Conservation (phyloP, 2,888 invertebrate genomes). For the Nephrotoma appendiculata region DNA sequence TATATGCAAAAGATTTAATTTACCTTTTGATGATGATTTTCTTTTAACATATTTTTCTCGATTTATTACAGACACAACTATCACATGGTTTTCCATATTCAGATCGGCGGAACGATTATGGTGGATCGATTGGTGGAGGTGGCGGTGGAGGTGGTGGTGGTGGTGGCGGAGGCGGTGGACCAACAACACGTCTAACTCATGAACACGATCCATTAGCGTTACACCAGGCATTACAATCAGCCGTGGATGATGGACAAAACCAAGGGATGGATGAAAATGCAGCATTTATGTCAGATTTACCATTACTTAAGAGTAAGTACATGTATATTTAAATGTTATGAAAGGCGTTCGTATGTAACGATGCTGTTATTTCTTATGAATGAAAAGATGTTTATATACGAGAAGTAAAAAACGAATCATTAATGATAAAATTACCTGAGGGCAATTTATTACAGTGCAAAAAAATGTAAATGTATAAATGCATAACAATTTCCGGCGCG, state of each 20-base stretch:
- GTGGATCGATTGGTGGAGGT: slow-evolving; percentile 43
- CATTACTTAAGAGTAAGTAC: slow-evolving; percentile 76
- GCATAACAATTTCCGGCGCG: background rate
- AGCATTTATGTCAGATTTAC: slow-evolving; percentile 80
- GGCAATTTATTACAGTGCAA: background rate
- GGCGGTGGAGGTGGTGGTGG: slow-evolving; percentile 39
- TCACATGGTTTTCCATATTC: slow-evolving; percentile 47
- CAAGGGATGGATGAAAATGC: slow-evolving; percentile 74
- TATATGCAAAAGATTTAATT: background rate
- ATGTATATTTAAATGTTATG: background rate
- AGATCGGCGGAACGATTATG: slow-evolving; percentile 39
- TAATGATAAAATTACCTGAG: background rate
- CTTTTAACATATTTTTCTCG: slow-evolving; percentile 3
- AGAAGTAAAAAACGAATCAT: background rate
- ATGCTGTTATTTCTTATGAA: background rate
- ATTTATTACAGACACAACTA: slow-evolving; percentile 32
- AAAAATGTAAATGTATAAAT: background rate
- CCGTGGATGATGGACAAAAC: slow-evolving; percentile 48
- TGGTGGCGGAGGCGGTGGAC: slow-evolving; percentile 38
- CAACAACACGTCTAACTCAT: slow-evolving; percentile 32
- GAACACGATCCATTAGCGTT: slow-evolving; percentile 62
- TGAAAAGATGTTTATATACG: background rate
- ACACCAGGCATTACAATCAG: slow-evolving; percentile 68
- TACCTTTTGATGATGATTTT: background rate
- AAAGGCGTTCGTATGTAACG: background rate